Percentiles rank a stretch among this genome's conserved stretches.
Conservation (phyloP, 2,113 vertebrate species). For the Ammodytes marinus region DNA sequence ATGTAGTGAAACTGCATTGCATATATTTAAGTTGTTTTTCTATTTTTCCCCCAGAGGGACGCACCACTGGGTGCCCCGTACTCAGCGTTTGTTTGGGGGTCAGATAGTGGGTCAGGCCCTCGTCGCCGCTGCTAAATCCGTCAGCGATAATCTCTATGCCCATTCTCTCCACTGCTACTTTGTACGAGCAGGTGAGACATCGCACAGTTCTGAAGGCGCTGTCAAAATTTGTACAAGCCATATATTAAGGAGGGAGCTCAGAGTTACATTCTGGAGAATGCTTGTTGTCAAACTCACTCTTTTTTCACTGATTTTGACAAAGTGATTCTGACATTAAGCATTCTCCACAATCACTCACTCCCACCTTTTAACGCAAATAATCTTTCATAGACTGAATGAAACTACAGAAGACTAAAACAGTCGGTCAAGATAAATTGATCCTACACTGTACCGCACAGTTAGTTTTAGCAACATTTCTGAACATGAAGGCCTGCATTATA, state of each 20-base stretch:
- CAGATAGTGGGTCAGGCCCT: conserved; percentile 95
- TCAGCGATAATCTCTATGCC: conserved; percentile 85
- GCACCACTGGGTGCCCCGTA: conserved; percentile 92
- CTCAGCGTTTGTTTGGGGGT: conserved; percentile 91
- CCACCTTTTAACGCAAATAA: not conserved
- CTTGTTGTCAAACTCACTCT: too few relatives aligned
- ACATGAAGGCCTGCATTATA: not conserved
- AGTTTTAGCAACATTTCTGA: not conserved
- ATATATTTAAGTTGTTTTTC: not conserved
- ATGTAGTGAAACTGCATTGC: not conserved
- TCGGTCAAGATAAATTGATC: too few relatives aligned
- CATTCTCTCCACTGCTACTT: conserved; percentile 98
- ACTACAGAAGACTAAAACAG: not conserved
- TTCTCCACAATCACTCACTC: too few relatives aligned
- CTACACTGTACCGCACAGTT: not conserved
- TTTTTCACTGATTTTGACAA: too few relatives aligned
- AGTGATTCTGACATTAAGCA: too few relatives aligned
- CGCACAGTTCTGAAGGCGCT: not conserved
- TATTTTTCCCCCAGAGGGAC: conserved; percentile 83
- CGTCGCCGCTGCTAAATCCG: conserved; percentile 92
- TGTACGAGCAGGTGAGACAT: conserved; percentile 88
- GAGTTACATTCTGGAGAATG: too few relatives aligned
- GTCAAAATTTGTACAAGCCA: not conserved
- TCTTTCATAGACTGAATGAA: not conserved
- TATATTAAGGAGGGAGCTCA: not conserved